Conservation (phyloP, 2,888 invertebrate species). For the Sarcophaga caerulescens region DNA sequence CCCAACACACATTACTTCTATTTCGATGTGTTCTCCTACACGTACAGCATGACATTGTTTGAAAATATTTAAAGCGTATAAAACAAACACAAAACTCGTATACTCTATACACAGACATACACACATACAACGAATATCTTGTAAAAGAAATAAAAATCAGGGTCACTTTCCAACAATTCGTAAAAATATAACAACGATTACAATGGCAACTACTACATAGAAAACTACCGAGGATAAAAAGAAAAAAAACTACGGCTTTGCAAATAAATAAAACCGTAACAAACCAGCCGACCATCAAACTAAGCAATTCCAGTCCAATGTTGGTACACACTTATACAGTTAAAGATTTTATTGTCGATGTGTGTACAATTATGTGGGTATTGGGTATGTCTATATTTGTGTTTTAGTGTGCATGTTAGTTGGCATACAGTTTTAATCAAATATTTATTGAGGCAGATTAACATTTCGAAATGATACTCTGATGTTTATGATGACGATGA, state of each 20-base stretch:
- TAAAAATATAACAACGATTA: conserved; percentile 22
- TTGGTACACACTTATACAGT: conserved; percentile 14
- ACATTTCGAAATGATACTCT: conserved; percentile 21
- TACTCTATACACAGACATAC: background rate
- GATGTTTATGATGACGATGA: background rate
- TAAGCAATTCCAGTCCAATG: conserved; percentile 6
- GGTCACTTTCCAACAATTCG: conserved; percentile 40
- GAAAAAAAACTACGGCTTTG: background rate
- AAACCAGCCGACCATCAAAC: conserved; percentile 19
- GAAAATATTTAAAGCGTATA: conserved; percentile 10
- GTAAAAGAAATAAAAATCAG: conserved; percentile 35
- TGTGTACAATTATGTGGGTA: background rate
- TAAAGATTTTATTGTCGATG: background rate
- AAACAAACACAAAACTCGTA: background rate
- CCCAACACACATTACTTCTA: background rate
- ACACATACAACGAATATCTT: conserved; percentile 18
- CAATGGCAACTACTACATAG: conserved; percentile 12
- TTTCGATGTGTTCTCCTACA: background rate
- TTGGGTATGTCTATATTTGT: background rate
- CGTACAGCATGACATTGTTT: conserved; percentile 36
- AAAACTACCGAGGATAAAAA: conserved; percentile 16
- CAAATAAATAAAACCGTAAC: conserved; percentile 5
- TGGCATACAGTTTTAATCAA: background rate
- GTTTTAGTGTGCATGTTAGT: background rate
- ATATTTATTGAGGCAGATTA: conserved; percentile 30